These are phyloP conservation scores for Platerodrilus igneus DNA, from an alignment of 2,888 invertebrate species.

Conservation along the genomic window DNA sequence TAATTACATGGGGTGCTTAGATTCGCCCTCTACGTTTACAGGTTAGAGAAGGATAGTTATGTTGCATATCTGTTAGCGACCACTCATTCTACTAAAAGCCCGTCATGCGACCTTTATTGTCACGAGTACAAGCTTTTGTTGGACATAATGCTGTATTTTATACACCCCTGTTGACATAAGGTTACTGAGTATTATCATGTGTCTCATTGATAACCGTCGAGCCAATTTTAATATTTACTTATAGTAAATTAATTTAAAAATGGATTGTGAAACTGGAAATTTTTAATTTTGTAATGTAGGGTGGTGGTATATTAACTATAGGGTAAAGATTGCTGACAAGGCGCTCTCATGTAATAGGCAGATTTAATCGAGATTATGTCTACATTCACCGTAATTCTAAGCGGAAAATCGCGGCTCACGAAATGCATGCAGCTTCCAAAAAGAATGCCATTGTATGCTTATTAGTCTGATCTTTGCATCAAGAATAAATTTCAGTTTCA, in stretches of 20 bases:
- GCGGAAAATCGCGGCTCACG: constrained; percentile 9
- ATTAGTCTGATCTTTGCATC: constrained; percentile 26
- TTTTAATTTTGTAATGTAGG: constrained; percentile 12
- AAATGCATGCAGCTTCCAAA: constrained; percentile 24
- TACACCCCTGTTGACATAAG: constrained; percentile 42
- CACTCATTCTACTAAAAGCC: constrained; percentile 40
- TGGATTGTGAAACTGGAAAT: constrained; percentile 3
- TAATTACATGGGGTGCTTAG: constrained; percentile 13
- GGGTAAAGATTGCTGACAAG: constrained; percentile 20
- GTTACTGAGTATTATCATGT: constrained; percentile 35
- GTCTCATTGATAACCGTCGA: constrained; percentile 19
- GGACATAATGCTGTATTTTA: constrained; percentile 38
- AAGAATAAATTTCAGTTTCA: constrained; percentile 14
- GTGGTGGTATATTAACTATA: constrained; percentile 12
- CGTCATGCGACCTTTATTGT: constrained; percentile 38
- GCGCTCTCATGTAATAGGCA: constrained; percentile 24
- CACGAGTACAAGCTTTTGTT: constrained; percentile 37
- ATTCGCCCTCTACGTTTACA: no score
- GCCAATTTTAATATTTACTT: constrained; percentile 24
- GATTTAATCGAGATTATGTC: constrained; percentile 29
- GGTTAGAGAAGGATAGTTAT: no score
- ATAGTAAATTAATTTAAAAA: constrained; percentile 7
- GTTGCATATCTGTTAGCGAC: constrained; percentile 19
- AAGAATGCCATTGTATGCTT: constrained; percentile 31
- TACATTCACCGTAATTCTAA: constrained; percentile 12